Evolutionary conservation across 2,113 vertebrate genomes (phyloP).

Genomic region (Anguilla rostrata): DNA sequence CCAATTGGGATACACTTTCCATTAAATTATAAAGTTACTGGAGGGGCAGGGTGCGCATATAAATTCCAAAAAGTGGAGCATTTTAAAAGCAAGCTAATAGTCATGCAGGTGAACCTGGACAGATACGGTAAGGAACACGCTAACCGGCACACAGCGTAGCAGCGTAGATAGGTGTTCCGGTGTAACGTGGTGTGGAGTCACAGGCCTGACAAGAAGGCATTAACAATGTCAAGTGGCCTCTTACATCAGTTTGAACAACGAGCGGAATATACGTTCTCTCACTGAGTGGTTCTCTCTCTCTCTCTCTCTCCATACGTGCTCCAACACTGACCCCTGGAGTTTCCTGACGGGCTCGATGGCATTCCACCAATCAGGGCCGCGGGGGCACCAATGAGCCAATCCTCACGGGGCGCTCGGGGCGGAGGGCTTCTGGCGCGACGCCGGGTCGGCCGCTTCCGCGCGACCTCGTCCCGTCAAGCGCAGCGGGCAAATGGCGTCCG

Average conservation of each 20-base stretch:
- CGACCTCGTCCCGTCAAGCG: background rate
- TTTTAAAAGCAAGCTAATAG: too few relatives aligned
- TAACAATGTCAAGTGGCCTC: conserved; percentile 6
- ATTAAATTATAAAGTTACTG: background rate
- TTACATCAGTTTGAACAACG: background rate
- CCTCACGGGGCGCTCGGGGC: background rate
- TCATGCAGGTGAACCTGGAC: background rate
- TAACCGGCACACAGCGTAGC: background rate
- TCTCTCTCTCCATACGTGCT: conserved; percentile 10
- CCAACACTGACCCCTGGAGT: conserved; percentile 33
- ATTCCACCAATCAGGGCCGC: background rate
- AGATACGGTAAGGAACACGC: background rate
- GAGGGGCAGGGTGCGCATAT: background rate
- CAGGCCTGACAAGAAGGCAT: background rate
- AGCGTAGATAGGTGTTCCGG: background rate
- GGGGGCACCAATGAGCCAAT: background rate
- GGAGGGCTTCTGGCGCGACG: background rate
- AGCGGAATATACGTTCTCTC: background rate
- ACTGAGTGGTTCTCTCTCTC: background rate
- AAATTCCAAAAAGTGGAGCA: background rate
- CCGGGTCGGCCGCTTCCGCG: background rate
- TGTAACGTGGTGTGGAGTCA: background rate
- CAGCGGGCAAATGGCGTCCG: background rate
- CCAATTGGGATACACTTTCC: background rate
- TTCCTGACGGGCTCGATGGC: background rate